phyloP scores from a whole-genome alignment of 2,888 invertebrate species.

The Teleiodes luculella region DNA sequence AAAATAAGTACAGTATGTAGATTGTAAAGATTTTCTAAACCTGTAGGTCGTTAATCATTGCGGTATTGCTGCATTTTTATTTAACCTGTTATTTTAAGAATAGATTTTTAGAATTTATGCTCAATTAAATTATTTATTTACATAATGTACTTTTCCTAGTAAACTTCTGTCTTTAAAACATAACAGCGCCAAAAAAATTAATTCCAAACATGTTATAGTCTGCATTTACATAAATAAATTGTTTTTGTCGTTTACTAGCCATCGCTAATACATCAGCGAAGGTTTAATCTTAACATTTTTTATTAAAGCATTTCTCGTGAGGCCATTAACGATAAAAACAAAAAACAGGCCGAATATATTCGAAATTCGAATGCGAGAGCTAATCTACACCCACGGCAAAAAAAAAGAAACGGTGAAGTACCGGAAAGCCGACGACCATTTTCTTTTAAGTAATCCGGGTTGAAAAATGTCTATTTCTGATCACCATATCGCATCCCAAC shows the following conservation, averaged over 20 bases:
- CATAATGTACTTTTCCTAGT: too few species aligned
- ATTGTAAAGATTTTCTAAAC: neutral
- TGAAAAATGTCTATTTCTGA: slow-evolving; percentile 64
- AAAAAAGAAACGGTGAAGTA: slow-evolving; percentile 47
- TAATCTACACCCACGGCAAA: slow-evolving; percentile 57
- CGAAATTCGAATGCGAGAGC: slow-evolving; percentile 40
- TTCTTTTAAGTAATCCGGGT: slow-evolving; percentile 39
- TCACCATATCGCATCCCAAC: slow-evolving; percentile 61
- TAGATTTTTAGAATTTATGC: slow-evolving; percentile 8
- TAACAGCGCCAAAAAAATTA: slow-evolving; percentile 14
- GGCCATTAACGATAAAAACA: slow-evolving; percentile 45
- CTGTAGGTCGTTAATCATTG: slow-evolving; percentile 7
- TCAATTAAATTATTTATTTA: too few species aligned
- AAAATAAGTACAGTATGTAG: neutral
- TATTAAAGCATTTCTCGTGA: slow-evolving; percentile 45
- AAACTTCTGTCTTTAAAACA: slow-evolving; percentile 15
- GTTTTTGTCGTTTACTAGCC: slow-evolving; percentile 20
- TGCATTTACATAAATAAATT: slow-evolving; percentile 25
- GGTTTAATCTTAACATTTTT: slow-evolving; percentile 34
- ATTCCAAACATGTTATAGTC: slow-evolving; percentile 12
- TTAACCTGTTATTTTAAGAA: slow-evolving; percentile 12
- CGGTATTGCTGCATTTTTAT: slow-evolving; percentile 14
- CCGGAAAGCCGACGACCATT: slow-evolving; percentile 38
- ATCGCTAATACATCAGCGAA: slow-evolving; percentile 26
- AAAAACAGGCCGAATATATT: slow-evolving; percentile 32